These are phyloP conservation scores for Paragorgia papillata DNA, from an alignment of 92 coral and sea anemone genomes.

Conservation along the genomic window DNA sequence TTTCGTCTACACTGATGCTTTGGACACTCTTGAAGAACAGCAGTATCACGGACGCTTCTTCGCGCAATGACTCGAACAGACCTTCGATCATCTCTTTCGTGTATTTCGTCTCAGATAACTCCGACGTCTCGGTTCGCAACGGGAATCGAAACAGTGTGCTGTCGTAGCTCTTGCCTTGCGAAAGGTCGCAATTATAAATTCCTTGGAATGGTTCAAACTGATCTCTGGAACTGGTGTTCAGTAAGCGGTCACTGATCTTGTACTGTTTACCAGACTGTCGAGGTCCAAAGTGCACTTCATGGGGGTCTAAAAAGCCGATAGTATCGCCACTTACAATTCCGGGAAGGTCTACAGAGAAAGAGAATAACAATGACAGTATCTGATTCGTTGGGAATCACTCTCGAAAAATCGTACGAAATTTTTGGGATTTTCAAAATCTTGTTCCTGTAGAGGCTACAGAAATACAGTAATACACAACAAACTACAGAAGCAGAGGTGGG, in stretches of 20 bases:
- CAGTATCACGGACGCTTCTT: slow-evolving; percentile 77
- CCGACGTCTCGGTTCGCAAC: slow-evolving; percentile 56
- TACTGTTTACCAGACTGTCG: slow-evolving; percentile 6
- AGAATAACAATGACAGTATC: not conserved
- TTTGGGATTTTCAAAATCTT: too few species aligned
- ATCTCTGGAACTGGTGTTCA: slow-evolving; percentile 39
- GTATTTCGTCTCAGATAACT: slow-evolving; percentile 62
- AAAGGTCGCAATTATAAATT: slow-evolving; percentile 56
- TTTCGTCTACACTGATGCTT: slow-evolving; percentile 70
- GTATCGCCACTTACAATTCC: slow-evolving; percentile 52
- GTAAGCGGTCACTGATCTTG: not conserved
- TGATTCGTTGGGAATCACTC: not conserved
- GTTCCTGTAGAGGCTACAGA: too few species aligned
- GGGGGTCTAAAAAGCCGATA: slow-evolving; percentile 62
- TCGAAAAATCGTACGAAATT: too few species aligned
- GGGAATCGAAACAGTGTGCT: slow-evolving; percentile 83
- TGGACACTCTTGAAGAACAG: slow-evolving; percentile 82
- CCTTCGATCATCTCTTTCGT: slow-evolving; percentile 54
- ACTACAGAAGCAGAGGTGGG: too few species aligned
- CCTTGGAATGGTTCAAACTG: slow-evolving; percentile 75
- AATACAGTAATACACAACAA: too few species aligned
- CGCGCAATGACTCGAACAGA: slow-evolving; percentile 60
- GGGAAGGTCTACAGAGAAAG: slow-evolving; percentile 51
- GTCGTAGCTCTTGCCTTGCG: slow-evolving; percentile 37
- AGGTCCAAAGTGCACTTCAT: slow-evolving; percentile 39